Percentiles rank a stretch among this genome's conserved stretches.
phyloP scores from a whole-genome alignment of 92 coral and sea anemone species.

The Plumapathes pennacea region DNA sequence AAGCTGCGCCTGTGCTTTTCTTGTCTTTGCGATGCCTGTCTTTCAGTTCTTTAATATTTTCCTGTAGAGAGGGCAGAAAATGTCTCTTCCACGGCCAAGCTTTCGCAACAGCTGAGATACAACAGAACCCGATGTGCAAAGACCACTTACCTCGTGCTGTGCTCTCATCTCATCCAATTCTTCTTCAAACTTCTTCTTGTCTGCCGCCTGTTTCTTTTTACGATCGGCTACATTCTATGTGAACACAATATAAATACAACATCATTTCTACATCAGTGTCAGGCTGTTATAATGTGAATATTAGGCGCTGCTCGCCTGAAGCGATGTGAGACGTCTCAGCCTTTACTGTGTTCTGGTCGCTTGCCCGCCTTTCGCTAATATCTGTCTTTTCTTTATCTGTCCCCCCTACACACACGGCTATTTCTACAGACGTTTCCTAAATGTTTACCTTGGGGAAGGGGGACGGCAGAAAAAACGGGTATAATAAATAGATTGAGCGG shows the following conservation, averaged over 20 bases:
- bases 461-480: not conserved
- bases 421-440: too few species aligned
- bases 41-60: constrained; percentile 70
- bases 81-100: not conserved
- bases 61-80: constrained; percentile 51
- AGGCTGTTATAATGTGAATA: too few species aligned
- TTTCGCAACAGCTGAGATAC: not conserved
- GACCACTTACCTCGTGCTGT: constrained; percentile 71
- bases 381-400: too few species aligned
- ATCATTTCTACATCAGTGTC: too few species aligned
- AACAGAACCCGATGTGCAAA: not conserved
- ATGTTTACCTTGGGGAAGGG: too few species aligned
- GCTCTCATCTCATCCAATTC: constrained; percentile 82
- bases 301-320: too few species aligned
- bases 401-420: too few species aligned
- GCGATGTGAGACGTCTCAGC: too few species aligned
- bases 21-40: constrained; percentile 90
- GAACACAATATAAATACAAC: not conserved
- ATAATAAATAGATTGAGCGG: not conserved
- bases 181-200: constrained; percentile 87
- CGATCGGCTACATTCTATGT: constrained; percentile 67
- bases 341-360: too few species aligned
- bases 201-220: constrained; percentile 78
- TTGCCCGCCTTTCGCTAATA: too few species aligned
- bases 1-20: constrained; percentile 71